These are phyloP conservation scores for Semotilus atromaculatus DNA, from an alignment of 2,797 vertebrate genomes.

Conservation along the genomic window DNA sequence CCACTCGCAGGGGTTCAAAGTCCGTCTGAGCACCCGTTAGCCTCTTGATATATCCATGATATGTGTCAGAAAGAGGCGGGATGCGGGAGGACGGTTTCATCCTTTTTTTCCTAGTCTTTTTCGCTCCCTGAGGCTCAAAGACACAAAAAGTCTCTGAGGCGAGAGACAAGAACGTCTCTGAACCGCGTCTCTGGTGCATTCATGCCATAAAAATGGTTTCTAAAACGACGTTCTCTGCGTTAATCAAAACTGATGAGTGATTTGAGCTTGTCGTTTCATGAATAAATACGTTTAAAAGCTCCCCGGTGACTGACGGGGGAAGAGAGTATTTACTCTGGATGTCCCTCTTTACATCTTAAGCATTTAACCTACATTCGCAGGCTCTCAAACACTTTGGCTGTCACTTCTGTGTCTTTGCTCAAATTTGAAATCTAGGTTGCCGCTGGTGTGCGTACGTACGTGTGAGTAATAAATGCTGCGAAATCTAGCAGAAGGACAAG, in stretches of 20 bases:
- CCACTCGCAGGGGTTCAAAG: constrained; percentile 20
- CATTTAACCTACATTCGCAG: constrained; percentile 70
- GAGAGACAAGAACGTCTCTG: constrained; percentile 8
- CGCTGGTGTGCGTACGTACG: constrained; percentile 51
- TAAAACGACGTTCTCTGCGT: constrained; percentile 47
- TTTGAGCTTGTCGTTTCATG: constrained; percentile 52
- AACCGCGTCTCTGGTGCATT: constrained; percentile 19
- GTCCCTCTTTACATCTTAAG: constrained; percentile 69
- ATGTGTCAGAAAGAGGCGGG: constrained; percentile 66
- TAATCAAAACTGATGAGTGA: constrained; percentile 57
- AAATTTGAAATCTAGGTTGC: constrained; percentile 76
- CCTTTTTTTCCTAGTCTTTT: constrained; percentile 6
- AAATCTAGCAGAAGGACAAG: constrained; percentile 31
- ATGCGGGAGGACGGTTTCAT: constrained; percentile 72
- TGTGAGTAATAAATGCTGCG: constrained; percentile 41
- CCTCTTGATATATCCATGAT: constrained; percentile 60
- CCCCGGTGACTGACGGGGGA: constrained; percentile 65
- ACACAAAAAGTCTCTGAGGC: constrained; percentile 16
- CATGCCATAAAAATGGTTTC: constrained; percentile 26
- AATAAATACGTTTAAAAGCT: constrained; percentile 65
- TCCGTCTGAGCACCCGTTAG: constrained; percentile 18
- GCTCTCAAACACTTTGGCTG: constrained; percentile 68
- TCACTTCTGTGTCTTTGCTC: constrained; percentile 52
- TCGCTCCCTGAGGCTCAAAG: constrained; percentile 14
- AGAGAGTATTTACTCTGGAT: constrained; percentile 75